A percentile compares a stretch with the other conserved stretches of the same genome.
These are phyloP conservation scores for Rhynchotus rufescens DNA, from an alignment of 2,797 vertebrate species.

Conservation along the genomic window DNA sequence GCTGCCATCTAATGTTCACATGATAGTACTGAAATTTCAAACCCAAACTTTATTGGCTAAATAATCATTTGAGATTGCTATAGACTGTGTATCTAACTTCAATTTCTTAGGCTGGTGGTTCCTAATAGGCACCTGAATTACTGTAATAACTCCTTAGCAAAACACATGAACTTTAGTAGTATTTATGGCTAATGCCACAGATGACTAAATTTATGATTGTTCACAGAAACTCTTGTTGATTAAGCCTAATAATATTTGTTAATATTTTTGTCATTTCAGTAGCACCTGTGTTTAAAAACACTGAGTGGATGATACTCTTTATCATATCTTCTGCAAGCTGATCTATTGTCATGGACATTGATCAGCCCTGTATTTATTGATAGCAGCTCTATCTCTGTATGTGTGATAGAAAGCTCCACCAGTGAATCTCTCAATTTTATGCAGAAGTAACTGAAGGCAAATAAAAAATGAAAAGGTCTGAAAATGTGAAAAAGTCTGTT, in stretches of 20 bases:
- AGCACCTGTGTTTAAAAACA: not conserved
- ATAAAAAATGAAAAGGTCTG: not conserved
- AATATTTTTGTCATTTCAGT: not conserved
- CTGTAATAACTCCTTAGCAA: not conserved
- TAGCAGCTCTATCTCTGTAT: not conserved
- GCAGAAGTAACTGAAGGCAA: not conserved
- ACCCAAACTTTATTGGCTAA: not conserved
- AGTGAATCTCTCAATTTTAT: not conserved
- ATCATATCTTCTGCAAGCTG: not conserved
- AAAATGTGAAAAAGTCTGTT: not conserved
- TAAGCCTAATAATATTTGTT: not conserved
- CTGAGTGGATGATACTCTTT: not conserved
- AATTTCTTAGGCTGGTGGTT: not conserved
- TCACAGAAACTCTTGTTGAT: not conserved
- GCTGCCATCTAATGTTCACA: conserved; percentile 76
- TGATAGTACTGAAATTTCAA: not conserved
- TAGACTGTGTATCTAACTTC: not conserved
- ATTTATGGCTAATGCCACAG: not conserved
- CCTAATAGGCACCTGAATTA: not conserved
- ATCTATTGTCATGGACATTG: not conserved
- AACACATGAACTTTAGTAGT: not conserved
- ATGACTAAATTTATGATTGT: not conserved
- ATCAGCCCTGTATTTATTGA: not conserved
- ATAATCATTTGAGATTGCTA: not conserved
- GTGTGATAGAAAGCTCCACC: not conserved